A percentile compares a stretch with the other conserved stretches of the same genome.
Conservation (phyloP, 92 coral and sea anemone species). For the Pocillopora meandrina region DNA sequence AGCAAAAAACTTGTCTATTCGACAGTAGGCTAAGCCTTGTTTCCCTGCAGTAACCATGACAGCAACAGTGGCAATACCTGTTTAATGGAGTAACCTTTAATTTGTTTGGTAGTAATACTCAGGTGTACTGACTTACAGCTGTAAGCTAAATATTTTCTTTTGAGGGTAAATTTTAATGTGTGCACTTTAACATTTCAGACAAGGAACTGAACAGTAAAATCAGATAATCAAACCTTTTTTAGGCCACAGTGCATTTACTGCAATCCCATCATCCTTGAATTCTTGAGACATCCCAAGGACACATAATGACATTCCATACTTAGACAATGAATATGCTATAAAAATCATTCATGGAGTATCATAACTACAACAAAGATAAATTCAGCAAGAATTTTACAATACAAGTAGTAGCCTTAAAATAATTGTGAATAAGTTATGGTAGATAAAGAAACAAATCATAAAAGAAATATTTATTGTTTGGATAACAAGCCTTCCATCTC, state of each 20-base stretch:
- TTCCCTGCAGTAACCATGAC: constrained; percentile 81
- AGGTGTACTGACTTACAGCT: neutral
- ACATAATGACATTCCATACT: constrained; percentile 96
- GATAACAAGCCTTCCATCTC: no score
- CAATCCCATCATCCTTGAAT: constrained; percentile 91
- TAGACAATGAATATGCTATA: constrained; percentile 88
- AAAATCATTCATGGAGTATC: neutral
- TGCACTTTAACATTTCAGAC: neutral
- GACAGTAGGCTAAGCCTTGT: constrained; percentile 69
- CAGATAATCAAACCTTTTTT: constrained; percentile 60
- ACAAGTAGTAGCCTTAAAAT: no score
- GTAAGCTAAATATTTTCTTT: neutral
- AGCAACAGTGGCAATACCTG: constrained; percentile 93
- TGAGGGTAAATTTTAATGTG: neutral
- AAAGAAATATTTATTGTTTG: no score
- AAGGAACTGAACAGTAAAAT: neutral
- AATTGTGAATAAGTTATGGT: no score
- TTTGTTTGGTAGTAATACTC: neutral
- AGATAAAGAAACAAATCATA: no score
- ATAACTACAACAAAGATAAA: neutral
- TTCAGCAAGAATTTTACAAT: no score
- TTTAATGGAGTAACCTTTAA: neutral
- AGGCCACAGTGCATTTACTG: constrained; percentile 99
- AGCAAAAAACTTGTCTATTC: constrained; percentile 82
- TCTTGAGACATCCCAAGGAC: constrained; percentile 98